Evolutionary conservation across 2,888 invertebrate genomes (phyloP).

Genomic region (Ethmia dodecea): DNA sequence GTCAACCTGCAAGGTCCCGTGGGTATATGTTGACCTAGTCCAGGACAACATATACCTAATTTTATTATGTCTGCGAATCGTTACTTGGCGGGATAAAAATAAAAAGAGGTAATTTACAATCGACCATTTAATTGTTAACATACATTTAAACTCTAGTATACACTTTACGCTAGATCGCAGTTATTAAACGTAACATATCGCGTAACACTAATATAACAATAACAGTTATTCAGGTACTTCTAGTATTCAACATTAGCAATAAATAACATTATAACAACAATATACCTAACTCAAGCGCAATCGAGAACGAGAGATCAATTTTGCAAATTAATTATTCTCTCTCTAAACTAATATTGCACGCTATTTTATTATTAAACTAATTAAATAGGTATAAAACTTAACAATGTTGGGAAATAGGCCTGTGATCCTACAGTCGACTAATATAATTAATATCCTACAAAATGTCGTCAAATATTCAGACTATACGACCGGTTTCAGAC

Average conservation of each 20-base stretch:
- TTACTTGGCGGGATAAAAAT: too few species aligned
- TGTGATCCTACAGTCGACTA: constrained; percentile 1
- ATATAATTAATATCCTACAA: background rate
- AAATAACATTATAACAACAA: constrained; percentile 1
- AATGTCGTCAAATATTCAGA: too few species aligned
- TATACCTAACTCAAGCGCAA: constrained; percentile 1
- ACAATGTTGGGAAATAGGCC: constrained; percentile 3
- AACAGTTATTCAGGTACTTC: constrained; percentile 5
- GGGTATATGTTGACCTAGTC: too few species aligned
- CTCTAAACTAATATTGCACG: constrained; percentile 3
- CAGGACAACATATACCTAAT: too few species aligned
- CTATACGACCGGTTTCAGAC: too few species aligned
- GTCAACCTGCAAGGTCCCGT: too few species aligned
- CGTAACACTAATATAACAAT: background rate
- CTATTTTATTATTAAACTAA: constrained; percentile 1
- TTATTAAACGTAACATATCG: too few species aligned
- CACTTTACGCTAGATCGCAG: too few species aligned
- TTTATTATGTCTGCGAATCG: too few species aligned
- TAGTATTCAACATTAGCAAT: constrained; percentile 1
- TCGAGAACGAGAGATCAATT: constrained; percentile 1
- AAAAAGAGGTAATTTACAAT: too few species aligned
- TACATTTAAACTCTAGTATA: too few species aligned
- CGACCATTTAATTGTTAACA: too few species aligned
- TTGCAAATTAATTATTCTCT: background rate
- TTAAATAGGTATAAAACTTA: constrained; percentile 6